These are phyloP conservation scores for Siphamia tubifer DNA, from an alignment of 2,113 vertebrate species.

Conservation along the genomic window DNA sequence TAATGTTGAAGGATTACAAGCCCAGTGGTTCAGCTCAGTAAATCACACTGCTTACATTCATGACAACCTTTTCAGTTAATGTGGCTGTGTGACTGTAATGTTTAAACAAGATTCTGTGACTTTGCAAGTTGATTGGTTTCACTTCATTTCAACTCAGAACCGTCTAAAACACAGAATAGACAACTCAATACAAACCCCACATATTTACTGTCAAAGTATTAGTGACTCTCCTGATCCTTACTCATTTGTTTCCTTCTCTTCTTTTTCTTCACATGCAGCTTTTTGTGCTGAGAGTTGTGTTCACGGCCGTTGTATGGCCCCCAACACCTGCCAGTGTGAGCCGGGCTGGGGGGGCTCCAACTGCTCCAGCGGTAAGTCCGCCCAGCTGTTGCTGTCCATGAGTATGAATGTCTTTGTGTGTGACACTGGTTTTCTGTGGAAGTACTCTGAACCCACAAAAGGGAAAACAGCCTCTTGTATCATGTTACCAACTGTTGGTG, in stretches of 20 bases:
- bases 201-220: neutral
- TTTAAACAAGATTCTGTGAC: too few species aligned
- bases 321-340: slow-evolving; percentile 99
- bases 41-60: too few species aligned
- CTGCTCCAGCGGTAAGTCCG: slow-evolving; percentile 97
- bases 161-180: too few species aligned
- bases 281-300: slow-evolving; percentile 95
- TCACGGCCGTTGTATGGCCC: slow-evolving; percentile 94
- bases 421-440: slow-evolving; percentile 38
- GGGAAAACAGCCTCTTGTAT: slow-evolving; percentile 28
- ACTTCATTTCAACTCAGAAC: too few species aligned
- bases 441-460: slow-evolving; percentile 29
- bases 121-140: too few species aligned
- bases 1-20: too few species aligned
- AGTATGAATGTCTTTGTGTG: slow-evolving; percentile 26
- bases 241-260: slow-evolving; percentile 13
- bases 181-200: too few species aligned
- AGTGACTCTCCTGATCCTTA: neutral
- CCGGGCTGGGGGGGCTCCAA: slow-evolving; percentile 97
- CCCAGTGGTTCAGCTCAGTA: too few species aligned
- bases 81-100: too few species aligned
- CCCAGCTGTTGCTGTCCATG: slow-evolving; percentile 84
- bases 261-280: slow-evolving; percentile 78
- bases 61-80: too few species aligned
- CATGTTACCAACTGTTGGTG: slow-evolving; percentile 16